phyloP scores from a whole-genome alignment of 2,113 vertebrate genomes.

The Prunella himalayana region DNA sequence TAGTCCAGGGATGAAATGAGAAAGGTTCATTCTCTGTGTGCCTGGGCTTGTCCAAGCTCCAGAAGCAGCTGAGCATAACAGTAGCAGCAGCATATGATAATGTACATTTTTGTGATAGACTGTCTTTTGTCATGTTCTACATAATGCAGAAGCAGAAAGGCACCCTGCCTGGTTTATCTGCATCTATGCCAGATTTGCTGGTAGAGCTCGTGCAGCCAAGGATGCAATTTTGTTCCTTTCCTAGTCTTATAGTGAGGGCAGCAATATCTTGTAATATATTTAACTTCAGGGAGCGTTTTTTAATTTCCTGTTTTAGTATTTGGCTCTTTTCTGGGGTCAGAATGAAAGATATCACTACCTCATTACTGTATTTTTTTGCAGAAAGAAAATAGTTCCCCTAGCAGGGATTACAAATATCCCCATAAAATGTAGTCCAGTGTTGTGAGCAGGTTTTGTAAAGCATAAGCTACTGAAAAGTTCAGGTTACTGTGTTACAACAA shows the following conservation, averaged over 20 bases:
- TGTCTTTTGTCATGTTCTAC: background rate
- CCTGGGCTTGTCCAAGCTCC: background rate
- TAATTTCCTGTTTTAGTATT: constrained; percentile 20
- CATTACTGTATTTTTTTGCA: background rate
- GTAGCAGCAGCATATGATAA: background rate
- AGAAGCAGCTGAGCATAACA: background rate
- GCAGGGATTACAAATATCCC: background rate
- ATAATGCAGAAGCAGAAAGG: background rate
- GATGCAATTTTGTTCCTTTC: background rate
- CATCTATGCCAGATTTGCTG: background rate
- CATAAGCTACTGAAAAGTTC: background rate
- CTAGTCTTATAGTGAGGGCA: background rate
- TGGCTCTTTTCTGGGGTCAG: background rate
- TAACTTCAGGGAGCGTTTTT: background rate
- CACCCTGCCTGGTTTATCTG: background rate
- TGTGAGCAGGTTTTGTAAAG: background rate
- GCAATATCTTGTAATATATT: background rate
- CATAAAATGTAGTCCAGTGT: background rate
- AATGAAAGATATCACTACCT: background rate
- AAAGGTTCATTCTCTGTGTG: background rate
- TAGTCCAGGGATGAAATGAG: background rate
- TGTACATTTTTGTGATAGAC: background rate
- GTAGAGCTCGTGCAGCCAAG: background rate
- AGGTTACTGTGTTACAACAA: background rate
- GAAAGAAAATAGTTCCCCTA: background rate